Base-by-base conservation (phyloP, 2,113 vertebrate genomes). In the Oncorhynchus kisutch region DNA sequence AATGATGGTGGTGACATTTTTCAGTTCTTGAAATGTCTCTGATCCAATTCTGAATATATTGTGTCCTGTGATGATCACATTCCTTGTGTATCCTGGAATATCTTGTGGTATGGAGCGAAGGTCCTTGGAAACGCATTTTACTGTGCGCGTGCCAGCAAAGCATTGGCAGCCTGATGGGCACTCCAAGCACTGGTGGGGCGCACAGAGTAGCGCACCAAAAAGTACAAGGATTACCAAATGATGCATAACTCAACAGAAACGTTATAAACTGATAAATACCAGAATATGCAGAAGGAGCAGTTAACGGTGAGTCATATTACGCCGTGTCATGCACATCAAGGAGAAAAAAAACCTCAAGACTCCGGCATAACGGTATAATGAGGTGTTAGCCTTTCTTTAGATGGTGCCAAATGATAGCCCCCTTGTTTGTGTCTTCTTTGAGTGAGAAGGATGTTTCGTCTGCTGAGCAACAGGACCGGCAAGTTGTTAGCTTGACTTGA, bases 161-260 rank as follows among this genome's bases (percentile, higher is more conserved):
- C 94, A 94, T 80, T 94, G 91, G 3, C 94, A 95, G 72, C 88
- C 87, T n/a, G 74, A 22, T n/a, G 91, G 92, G 80, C 94, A 95
- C 68, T 71, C 83, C 64, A 77, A 80, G 76, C 87, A 86, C 80
- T 67, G 78, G 64, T 34, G 68, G 1, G 69, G 83, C 18, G 78
- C 74, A 73, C 72, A 89, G 68, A 93, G 64, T 39, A 93, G 62
- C 64, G 88, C 29, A 73, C 84, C 90, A 75, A 85, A 75, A 86
- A 92, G 72, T 67, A 83, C 54, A 20, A 6, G 0, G 27, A 80
- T 1, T 5, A 70, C 72, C 51, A 87, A 87, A 78, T 76, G 13
- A 82, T 76, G 73, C 93, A 94, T 93, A 20, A 82, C 84, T 81
- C 29, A 82, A 75, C 72, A 74, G 78, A 51, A 4, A 48, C 20